Evolutionary conservation across 92 coral and sea anemone species (phyloP).

Genomic region (Desmophyllum pertusum): DNA sequence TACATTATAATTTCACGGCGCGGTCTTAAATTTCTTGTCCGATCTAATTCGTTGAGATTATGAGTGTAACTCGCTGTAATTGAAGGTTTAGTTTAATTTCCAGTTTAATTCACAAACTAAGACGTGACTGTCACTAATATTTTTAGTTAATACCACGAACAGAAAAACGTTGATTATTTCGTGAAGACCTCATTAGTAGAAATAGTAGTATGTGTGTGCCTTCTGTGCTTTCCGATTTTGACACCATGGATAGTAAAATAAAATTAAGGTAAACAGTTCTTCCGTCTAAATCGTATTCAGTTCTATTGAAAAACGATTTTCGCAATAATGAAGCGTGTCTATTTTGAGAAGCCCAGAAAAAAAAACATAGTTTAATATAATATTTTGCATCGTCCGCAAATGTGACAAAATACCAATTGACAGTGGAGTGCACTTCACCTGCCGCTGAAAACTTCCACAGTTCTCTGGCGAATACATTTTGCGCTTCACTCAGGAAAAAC

Average conservation of each 20-base stretch:
- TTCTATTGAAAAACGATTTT: neutral
- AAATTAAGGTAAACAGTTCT: neutral
- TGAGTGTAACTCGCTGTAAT: neutral
- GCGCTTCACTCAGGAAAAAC: neutral
- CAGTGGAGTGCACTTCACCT: neutral
- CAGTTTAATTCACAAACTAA: neutral
- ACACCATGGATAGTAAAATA: neutral
- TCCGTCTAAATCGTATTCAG: neutral
- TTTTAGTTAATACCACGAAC: neutral
- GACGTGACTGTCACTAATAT: neutral
- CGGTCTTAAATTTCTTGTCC: neutral
- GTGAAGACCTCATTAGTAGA: neutral
- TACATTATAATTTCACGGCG: neutral
- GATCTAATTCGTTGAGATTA: slow-evolving; percentile 9
- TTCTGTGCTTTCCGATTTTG: neutral
- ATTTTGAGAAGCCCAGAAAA: neutral
- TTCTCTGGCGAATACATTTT: neutral
- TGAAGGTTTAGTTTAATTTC: slow-evolving; percentile 2
- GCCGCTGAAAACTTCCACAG: neutral
- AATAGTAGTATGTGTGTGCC: neutral
- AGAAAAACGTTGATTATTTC: neutral
- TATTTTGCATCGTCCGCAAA: neutral
- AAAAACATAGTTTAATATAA: too few species aligned
- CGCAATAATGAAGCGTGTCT: neutral
- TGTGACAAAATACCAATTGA: neutral